Base-by-base conservation (phyloP, 2,113 vertebrate genomes). In the Chamaetylas fuelleborni region DNA sequence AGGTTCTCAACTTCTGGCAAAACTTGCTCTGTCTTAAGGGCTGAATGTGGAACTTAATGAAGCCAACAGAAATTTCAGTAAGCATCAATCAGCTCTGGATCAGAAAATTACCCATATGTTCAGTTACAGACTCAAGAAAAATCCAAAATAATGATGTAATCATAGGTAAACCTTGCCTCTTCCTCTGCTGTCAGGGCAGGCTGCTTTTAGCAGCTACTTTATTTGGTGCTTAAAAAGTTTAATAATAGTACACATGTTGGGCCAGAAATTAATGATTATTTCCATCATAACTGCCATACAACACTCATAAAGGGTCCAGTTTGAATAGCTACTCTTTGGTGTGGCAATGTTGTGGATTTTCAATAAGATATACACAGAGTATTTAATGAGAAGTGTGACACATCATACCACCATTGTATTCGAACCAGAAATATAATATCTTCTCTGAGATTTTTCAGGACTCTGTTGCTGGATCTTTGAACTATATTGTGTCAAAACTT, bases 361-460 rank as follows among this genome's bases (percentile, higher is more conserved):
- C 34, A 81, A 23, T 42, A 61, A 87, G 43, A 78, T 33, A 60
- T 26, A 50, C 19, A 50, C 16, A n/a, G 8, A n/a, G 0, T 25
- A 71, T 87, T 91, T 94, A 33, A n/a, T 62, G 11, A 80, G 62
- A 82, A 66, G 43, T 53, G 22, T 72, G 40, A 61, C 38, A 62
- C 36, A 42, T 73, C 19, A 25, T 34, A 40, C 24, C 19, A 25
- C 5, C 29, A 42, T 38, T 67, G 4, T 48, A 12, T 81, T 95
- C 0, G 0, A 66, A 73, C 3, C 22, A 92, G 61, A 93, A 95
- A 90, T 45, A 31, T 3, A 71, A 36, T 26, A 64, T 17, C 23
- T 89, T 93, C 36, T 82, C 81, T 91, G 92, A 90, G 83, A 62
- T 81, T 92, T 89, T 94, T 90, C 60, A 88, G 88, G 19, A 47